phyloP scores from a whole-genome alignment of 2,113 vertebrate species.

The Agapornis roseicollis region DNA sequence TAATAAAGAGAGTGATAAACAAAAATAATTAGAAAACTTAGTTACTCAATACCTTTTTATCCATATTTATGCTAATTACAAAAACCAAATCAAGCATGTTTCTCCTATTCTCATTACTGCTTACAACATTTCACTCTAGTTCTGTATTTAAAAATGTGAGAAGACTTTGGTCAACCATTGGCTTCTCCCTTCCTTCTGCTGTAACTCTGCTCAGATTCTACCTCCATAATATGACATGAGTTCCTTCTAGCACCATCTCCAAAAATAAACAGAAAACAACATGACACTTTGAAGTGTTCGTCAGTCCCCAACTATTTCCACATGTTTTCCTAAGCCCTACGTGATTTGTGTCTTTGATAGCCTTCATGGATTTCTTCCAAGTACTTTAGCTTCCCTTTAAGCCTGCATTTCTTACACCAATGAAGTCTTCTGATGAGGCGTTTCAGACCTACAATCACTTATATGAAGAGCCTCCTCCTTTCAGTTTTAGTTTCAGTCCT shows the following conservation, averaged over 20 bases:
- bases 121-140: not conserved
- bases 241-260: not conserved
- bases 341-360: not conserved
- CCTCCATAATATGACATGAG: not conserved
- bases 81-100: not conserved
- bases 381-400: not conserved
- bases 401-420: not conserved
- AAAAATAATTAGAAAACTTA: not conserved
- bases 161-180: not conserved
- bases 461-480: not conserved
- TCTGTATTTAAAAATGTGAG: not conserved
- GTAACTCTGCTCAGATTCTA: not conserved
- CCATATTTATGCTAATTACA: not conserved
- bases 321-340: not conserved
- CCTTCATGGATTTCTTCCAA: not conserved
- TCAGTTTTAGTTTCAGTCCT: not conserved
- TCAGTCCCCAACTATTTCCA: not conserved
- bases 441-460: not conserved
- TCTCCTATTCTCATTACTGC: not conserved
- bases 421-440: not conserved
- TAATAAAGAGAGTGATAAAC: conserved; percentile 60
- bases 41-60: not conserved
- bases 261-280: not conserved
- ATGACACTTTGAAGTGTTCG: not conserved
- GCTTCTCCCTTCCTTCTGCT: not conserved